Conservation (phyloP, 2,888 invertebrate genomes). For the Acanthosepion esculentum region DNA sequence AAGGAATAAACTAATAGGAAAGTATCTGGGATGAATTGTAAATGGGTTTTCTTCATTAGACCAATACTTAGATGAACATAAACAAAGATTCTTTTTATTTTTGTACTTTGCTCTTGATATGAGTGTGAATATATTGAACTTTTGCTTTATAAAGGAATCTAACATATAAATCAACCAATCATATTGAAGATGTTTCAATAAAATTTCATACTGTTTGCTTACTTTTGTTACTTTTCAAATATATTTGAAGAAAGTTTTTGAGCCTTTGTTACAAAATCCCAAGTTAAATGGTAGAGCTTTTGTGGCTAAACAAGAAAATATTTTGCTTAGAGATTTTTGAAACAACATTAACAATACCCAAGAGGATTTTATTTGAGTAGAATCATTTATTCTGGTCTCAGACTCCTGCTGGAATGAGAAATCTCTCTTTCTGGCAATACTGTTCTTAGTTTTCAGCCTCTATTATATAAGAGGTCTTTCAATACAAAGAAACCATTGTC, state of each 20-base stretch:
- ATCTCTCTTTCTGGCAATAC: conserved; percentile 25
- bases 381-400: conserved; percentile 25
- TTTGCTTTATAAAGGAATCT: not conserved
- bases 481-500: not conserved
- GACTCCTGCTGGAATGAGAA: conserved; percentile 15
- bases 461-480: not conserved
- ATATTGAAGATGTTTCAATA: not conserved
- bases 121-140: not conserved
- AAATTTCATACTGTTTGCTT: not conserved
- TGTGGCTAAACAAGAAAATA: not conserved
- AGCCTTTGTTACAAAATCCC: not conserved
- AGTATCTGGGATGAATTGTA: not conserved
- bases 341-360: conserved; percentile 11
- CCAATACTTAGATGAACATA: not conserved
- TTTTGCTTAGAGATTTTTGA: conserved; percentile 11
- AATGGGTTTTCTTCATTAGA: not conserved
- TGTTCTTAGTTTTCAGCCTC: not conserved
- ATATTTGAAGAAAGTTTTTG: not conserved
- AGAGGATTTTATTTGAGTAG: not conserved
- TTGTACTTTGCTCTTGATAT: not conserved
- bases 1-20: not conserved
- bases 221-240: conserved; percentile 12
- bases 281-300: conserved; percentile 21
- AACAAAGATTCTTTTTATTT: not conserved
- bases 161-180: conserved; percentile 33